A percentile compares a stretch with the other conserved stretches of the same genome.
Evolutionary conservation across 2,113 vertebrate genomes (phyloP).

Genomic region (Noturus placidus): DNA sequence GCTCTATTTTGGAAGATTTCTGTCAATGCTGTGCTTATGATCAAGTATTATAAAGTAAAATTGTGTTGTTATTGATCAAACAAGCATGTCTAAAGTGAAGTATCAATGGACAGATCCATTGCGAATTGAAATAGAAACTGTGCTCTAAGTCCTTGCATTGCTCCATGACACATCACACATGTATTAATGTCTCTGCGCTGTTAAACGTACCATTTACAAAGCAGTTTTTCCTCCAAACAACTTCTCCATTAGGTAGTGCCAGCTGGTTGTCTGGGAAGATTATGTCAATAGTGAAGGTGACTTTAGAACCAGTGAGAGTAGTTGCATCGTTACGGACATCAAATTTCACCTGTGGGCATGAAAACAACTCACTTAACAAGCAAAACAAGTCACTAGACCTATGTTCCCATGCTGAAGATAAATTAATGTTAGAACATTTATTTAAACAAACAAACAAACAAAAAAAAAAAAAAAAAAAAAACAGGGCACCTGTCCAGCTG

Average conservation of each 20-base stretch:
- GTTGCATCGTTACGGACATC: constrained; percentile 85
- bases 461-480: neutral
- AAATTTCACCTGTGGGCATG: constrained; percentile 76
- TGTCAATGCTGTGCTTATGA: neutral
- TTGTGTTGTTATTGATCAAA: neutral
- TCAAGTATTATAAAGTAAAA: neutral
- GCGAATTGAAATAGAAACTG: neutral
- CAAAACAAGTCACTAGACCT: neutral
- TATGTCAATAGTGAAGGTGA: constrained; percentile 83
- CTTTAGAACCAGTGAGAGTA: constrained; percentile 81
- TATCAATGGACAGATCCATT: neutral
- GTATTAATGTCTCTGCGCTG: neutral
- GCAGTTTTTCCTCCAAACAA: constrained; percentile 80
- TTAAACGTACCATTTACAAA: constrained; percentile 75
- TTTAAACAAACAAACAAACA: neutral
- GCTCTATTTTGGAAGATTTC: neutral
- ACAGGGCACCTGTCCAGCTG: constrained; percentile 82
- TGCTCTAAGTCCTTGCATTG: neutral
- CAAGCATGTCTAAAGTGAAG: neutral
- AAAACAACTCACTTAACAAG: neutral
- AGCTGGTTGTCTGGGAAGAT: constrained; percentile 80
- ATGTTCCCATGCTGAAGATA: neutral
- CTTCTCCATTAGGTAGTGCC: constrained; percentile 73
- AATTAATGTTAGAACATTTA: neutral
- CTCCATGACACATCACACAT: neutral